These are phyloP conservation scores for Grammomys surdaster DNA, from an alignment of 2,113 vertebrate species.

Conservation along the genomic window DNA sequence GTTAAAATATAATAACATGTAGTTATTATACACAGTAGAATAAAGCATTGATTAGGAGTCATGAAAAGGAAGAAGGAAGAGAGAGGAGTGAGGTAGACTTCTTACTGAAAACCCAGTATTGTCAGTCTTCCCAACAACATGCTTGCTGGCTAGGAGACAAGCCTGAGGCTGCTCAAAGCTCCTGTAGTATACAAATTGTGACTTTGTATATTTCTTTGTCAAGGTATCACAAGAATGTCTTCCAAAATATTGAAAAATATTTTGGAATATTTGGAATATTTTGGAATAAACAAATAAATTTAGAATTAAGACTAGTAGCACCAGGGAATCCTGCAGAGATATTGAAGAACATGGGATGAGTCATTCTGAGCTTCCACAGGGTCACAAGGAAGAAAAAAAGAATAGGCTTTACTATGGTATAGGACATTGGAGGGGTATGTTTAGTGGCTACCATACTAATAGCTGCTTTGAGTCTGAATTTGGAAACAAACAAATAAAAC, in stretches of 20 bases:
- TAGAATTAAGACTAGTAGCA: not conserved
- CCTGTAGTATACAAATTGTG: not conserved
- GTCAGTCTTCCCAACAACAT: no score
- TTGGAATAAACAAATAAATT: not conserved
- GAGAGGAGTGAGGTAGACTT: not conserved
- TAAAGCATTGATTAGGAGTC: no score
- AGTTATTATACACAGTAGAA: not conserved
- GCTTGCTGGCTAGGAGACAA: not conserved
- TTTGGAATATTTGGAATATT: no score
- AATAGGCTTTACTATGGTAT: not conserved
- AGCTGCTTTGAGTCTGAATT: not conserved
- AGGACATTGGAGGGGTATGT: not conserved
- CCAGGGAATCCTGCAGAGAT: not conserved
- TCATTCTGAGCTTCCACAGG: not conserved
- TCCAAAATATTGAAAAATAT: not conserved
- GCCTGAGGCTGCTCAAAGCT: not conserved
- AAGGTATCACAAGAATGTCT: not conserved
- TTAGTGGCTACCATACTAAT: not conserved
- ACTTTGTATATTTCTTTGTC: not conserved
- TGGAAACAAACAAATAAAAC: not conserved
- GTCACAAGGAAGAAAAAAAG: not conserved
- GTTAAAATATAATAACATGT: not conserved
- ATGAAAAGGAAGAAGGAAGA: not conserved
- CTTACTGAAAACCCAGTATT: not conserved
- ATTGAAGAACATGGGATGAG: no score